Conservation (phyloP, 2,113 vertebrate genomes). For the Urocynchramus pylzowi region DNA sequence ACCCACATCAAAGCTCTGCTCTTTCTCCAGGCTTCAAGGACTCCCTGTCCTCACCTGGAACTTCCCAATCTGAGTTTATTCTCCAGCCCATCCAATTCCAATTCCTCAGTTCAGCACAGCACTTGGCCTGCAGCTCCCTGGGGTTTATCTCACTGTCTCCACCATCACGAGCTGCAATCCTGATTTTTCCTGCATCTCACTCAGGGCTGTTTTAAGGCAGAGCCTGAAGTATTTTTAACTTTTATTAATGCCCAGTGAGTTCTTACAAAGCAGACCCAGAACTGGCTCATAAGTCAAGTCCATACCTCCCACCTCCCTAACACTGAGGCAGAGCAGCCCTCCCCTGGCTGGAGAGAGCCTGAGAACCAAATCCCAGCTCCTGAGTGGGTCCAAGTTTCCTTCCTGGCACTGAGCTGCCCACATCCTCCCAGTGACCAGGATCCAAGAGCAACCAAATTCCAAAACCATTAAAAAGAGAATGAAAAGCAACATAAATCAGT, state of each 20-base stretch:
- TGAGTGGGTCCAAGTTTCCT: not conserved
- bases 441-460: not conserved
- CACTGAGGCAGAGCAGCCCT: constrained; percentile 7
- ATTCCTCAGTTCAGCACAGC: accelerated
- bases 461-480: not conserved
- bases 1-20: not conserved
- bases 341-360: not conserved
- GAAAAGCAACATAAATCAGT: not conserved
- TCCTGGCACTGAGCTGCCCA: not conserved
- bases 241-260: not conserved
- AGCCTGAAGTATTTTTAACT: constrained; percentile 1
- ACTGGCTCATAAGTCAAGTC: not conserved
- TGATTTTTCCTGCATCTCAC: not conserved
- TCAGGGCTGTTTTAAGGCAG: not conserved
- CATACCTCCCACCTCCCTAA: not conserved
- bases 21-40: not conserved
- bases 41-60: not conserved
- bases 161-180: not conserved
- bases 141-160: not conserved
- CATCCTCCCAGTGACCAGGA: not conserved
- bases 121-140: not conserved
- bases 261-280: not conserved
- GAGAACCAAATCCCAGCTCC: not conserved
- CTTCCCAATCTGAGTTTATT: not conserved
- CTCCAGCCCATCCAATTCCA: not conserved